Base-by-base conservation (phyloP, 92 coral and sea anemone species). In the Parazoanthus swiftii region DNA sequence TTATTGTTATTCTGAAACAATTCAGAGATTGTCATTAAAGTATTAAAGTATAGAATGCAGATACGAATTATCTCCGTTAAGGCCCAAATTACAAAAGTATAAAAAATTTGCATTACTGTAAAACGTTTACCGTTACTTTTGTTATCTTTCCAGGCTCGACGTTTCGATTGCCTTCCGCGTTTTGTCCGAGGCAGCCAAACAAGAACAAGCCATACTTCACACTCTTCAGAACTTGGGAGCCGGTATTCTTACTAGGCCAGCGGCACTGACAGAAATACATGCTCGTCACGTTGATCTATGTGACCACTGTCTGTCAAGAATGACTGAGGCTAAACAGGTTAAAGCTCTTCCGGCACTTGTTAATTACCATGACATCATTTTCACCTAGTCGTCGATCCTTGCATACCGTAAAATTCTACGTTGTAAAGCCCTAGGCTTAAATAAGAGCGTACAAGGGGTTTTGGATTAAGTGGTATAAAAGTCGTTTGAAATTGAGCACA, bases 181-280 rank as follows among this genome's bases (percentile, higher is more conserved):
- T 36, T 95, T 97, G 39, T 92, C 97, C 3, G 95, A 97, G 66
- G 98, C 98, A 54, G 89, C 94, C 2, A 82, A 94, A 43, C 89
- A 78, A 21, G 93, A 93, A 50, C 92, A 88, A n/a, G 50, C 91
- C 78, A 94, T 91, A 70, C 93, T 95, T 71, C 95, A 94, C 66
- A 95, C 98, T 3, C 94, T 95, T 63, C 98, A 95, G 84, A 92
- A 90, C 38, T 66, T 95, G 43, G 98, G 94, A 21, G 94, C 98
- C 38, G 98, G 98, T 78, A 90, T 90, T 75, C 91, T 95, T 54
- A 68, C 94, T 0, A 88, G 90, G 66, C 96, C 98, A 87, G 93
- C 93, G 80, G 94, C 89, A 38, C 79, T 95, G 6, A 91, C 94
- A 71, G 98, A 93, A 75, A 89, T 83, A 54, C 98, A 95, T 89